These are phyloP conservation scores for Drepana arcuata DNA, from an alignment of 1,140 invertebrate species.

Conservation along the genomic window DNA sequence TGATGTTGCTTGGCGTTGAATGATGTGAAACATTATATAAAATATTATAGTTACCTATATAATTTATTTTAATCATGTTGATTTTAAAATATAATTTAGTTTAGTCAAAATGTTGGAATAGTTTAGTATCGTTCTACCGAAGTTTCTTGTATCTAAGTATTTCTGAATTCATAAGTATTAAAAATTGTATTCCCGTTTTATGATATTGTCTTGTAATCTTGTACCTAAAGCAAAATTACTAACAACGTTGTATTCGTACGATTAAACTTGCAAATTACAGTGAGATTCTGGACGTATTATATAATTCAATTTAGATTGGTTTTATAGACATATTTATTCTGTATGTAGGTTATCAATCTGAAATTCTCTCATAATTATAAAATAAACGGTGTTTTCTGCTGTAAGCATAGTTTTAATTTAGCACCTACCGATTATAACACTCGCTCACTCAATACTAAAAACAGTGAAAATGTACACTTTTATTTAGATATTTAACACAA, in stretches of 20 bases:
- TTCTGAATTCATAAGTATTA: conserved; percentile 50
- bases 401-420: conserved; percentile 33
- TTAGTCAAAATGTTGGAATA: conserved; percentile 54
- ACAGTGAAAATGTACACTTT: too few relatives aligned
- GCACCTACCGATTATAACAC: conserved; percentile 2
- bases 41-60: conserved; percentile 44
- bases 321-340: conserved; percentile 69
- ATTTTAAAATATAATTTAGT: conserved; percentile 52
- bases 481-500: too few relatives aligned
- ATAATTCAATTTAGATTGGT: conserved; percentile 68
- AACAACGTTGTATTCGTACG: conserved; percentile 35
- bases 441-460: too few relatives aligned
- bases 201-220: conserved; percentile 54
- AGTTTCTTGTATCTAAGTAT: conserved; percentile 43
- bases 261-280: conserved; percentile 49
- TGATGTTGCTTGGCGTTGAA: conserved; percentile 61
- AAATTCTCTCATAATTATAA: conserved; percentile 74
- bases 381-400: conserved; percentile 75
- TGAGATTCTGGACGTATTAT: conserved; percentile 53
- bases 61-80: conserved; percentile 55
- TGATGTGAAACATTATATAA: conserved; percentile 51
- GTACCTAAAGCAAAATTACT: conserved; percentile 52
- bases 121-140: conserved; percentile 47
- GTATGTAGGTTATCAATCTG: conserved; percentile 73
- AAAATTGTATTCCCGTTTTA: conserved; percentile 46